These are phyloP conservation scores for Phylloscopus collybita DNA, from an alignment of 2,797 vertebrate species.

Conservation along the genomic window DNA sequence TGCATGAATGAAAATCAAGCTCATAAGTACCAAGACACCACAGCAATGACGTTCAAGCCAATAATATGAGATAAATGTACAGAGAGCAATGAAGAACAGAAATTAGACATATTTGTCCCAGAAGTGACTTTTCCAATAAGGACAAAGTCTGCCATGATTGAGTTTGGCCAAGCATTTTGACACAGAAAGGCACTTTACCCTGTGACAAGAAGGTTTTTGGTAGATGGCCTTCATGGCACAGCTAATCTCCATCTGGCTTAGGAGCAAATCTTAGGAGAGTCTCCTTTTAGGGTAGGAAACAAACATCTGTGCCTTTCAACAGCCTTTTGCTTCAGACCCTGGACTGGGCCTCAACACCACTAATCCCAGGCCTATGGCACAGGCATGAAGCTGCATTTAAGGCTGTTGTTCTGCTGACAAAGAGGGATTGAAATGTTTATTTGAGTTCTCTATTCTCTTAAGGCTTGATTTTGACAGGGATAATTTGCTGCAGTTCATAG, in stretches of 20 bases:
- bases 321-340: not conserved
- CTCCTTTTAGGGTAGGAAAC: not conserved
- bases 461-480: not conserved
- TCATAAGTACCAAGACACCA: not conserved
- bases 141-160: not conserved
- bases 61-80: not conserved
- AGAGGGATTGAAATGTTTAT: not conserved
- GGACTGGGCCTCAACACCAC: not conserved
- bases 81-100: not conserved
- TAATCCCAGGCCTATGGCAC: not conserved
- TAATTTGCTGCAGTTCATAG: not conserved
- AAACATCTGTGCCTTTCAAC: not conserved
- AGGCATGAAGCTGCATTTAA: not conserved
- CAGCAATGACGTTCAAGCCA: not conserved
- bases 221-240: not conserved
- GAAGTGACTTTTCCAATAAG: not conserved
- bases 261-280: not conserved
- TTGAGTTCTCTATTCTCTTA: not conserved
- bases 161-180: not conserved
- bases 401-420: not conserved
- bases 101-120: not conserved
- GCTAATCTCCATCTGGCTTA: not conserved
- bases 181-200: not conserved
- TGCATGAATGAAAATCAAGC: not conserved
- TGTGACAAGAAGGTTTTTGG: not conserved